Evolutionary conservation across 2,888 invertebrate genomes (phyloP), one percentile per base, ranked within the genome.

Genomic region (Andricus quercusramuli): DNA sequence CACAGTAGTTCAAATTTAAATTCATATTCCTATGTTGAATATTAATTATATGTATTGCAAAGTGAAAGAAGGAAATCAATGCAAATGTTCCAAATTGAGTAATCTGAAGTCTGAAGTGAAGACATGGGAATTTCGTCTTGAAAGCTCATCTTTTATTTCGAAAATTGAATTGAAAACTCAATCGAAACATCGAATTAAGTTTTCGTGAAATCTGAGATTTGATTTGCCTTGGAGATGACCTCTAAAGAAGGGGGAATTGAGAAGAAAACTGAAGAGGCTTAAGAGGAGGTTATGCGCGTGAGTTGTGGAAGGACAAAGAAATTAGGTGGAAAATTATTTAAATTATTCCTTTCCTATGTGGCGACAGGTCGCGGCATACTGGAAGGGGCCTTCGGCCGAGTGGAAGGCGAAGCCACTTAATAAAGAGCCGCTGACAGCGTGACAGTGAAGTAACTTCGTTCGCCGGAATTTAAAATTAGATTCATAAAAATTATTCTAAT

Each of bases 401-500:
- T 32, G 56, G 74, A 74, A 59, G 56, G 74, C 74, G 74, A 74
- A 88, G 86, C 90, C 89, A 90, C 89, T 91, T 91, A 91, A 91
- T 91, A 91, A 90, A 90, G 89, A 88, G 87, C 88, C 86, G 87
- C 88, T 89, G 90, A 91, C 90, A 90, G 90, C 88, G 90, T 90
- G 91, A 91, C 91, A 90, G 90, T 88, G 87, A 89, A 88, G 90
- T 91, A 91, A 90, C 90, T 91, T 91, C 89, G 89, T 91, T 91
- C 89, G 80, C 87, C 87, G 90, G 90, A 91, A 90, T 92, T 91
- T 91, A 89, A 92, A 92, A 92, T 92, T 92, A 90, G 91, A 92
- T 92, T 92, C 90, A 91, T 91, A 92, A 92, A 92, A 92, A 92
- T 92, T 92, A 92, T 92, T 91, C 91, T 92, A 92, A 92, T 92